Conservation (phyloP, 1,140 invertebrate genomes). For the Teleogryllus occipitalis region DNA sequence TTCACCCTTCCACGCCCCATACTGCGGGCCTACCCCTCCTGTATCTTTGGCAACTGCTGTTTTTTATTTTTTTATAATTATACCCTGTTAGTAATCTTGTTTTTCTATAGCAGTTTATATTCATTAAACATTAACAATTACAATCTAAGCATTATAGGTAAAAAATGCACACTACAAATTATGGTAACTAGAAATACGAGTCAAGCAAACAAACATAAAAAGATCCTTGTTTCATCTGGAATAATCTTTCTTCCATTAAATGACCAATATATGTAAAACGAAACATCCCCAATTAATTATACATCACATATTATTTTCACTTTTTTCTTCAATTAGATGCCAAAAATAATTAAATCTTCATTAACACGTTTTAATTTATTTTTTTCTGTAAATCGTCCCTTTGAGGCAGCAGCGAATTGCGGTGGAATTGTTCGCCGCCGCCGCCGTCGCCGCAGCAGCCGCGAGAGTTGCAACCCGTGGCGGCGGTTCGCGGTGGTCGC, state of each 20-base stretch:
- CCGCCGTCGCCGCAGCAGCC: too few relatives aligned
- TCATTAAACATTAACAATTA: conserved; percentile 1
- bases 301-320: background rate
- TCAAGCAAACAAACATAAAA: background rate
- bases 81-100: background rate
- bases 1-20: background rate
- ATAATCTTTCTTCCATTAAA: background rate
- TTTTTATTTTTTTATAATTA: background rate
- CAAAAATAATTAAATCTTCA: conserved; percentile 6
- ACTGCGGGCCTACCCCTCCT: background rate
- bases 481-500: too few relatives aligned
- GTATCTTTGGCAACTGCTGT: background rate
- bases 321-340: background rate
- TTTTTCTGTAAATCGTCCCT: too few relatives aligned
- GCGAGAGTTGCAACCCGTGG: too few relatives aligned
- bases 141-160: background rate
- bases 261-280: background rate
- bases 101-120: background rate
- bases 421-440: too few relatives aligned
- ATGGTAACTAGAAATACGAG: background rate
- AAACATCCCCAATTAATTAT: background rate
- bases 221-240: background rate
- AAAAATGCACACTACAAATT: background rate
- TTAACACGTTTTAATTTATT: background rate
- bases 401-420: too few relatives aligned